Conservation (phyloP, 1,140 invertebrate genomes). For the Phymorhynchus buccinoides region DNA sequence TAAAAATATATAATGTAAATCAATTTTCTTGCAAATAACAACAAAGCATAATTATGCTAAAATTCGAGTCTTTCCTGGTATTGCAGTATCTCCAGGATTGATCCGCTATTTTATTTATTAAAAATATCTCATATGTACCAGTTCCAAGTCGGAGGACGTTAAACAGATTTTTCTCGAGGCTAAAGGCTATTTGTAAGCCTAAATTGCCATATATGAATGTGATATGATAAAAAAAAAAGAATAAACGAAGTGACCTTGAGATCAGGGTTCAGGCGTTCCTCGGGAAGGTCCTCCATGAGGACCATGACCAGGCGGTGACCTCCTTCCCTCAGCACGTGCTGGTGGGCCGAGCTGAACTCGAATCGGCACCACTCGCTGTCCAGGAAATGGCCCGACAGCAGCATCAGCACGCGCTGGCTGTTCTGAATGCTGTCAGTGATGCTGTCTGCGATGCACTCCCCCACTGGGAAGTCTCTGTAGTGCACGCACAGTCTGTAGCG, state of each 20-base stretch:
- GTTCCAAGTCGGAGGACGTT: too few relatives aligned
- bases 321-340: slow-evolving; percentile 49
- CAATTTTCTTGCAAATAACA: too few relatives aligned
- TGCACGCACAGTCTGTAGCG: slow-evolving; percentile 60
- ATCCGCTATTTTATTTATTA: too few relatives aligned
- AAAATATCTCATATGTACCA: too few relatives aligned
- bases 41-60: too few relatives aligned
- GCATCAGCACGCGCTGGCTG: slow-evolving; percentile 55
- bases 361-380: slow-evolving; percentile 62
- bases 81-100: too few relatives aligned
- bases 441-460: slow-evolving; percentile 54
- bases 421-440: slow-evolving; percentile 48
- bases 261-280: slow-evolving; percentile 47
- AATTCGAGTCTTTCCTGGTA: too few relatives aligned
- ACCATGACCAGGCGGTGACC: slow-evolving; percentile 51
- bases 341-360: slow-evolving; percentile 57
- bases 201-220: too few relatives aligned
- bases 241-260: slow-evolving; percentile 46
- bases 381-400: slow-evolving; percentile 53
- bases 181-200: too few relatives aligned
- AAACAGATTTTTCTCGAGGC: too few relatives aligned
- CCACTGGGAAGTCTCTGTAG: slow-evolving; percentile 58
- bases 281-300: slow-evolving; percentile 48
- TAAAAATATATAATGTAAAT: too few relatives aligned
- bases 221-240: too few relatives aligned